Evolutionary conservation across 2,888 invertebrate species (phyloP).

Genomic region (Poecilus cupreus): DNA sequence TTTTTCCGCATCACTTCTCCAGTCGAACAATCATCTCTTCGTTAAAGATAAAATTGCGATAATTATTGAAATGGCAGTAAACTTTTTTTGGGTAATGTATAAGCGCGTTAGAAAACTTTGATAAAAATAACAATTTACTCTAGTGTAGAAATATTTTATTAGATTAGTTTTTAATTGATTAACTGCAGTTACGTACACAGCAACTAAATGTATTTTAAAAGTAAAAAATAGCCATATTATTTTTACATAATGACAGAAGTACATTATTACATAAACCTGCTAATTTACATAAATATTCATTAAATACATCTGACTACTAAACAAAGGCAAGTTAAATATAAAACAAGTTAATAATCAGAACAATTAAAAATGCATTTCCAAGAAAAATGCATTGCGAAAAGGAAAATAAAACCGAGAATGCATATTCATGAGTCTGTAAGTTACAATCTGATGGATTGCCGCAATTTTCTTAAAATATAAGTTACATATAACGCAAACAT

Average conservation of each 20-base stretch:
- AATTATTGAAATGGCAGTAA: too few species aligned
- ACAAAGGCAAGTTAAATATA: constrained; percentile 33
- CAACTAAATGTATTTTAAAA: too few species aligned
- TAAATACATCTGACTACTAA: neutral
- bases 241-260: neutral
- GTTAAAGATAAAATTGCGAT: too few species aligned
- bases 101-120: too few species aligned
- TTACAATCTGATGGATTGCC: constrained; percentile 23
- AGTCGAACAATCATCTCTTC: too few species aligned
- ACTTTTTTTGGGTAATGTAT: too few species aligned
- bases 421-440: constrained; percentile 43
- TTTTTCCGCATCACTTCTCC: too few species aligned
- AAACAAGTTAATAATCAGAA: constrained; percentile 22
- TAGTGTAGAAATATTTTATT: too few species aligned
- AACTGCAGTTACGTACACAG: too few species aligned
- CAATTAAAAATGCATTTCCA: constrained; percentile 35
- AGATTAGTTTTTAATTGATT: too few species aligned
- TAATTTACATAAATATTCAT: constrained; percentile 26
- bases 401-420: constrained; percentile 16
- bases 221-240: too few species aligned
- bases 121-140: too few species aligned
- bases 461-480: constrained; percentile 25
- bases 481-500: neutral
- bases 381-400: constrained; percentile 23
- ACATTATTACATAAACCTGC: neutral